A percentile compares a stretch with the other conserved stretches of the same genome.
Conservation (phyloP, 1,140 invertebrate genomes). For the Pararge aegeria region DNA sequence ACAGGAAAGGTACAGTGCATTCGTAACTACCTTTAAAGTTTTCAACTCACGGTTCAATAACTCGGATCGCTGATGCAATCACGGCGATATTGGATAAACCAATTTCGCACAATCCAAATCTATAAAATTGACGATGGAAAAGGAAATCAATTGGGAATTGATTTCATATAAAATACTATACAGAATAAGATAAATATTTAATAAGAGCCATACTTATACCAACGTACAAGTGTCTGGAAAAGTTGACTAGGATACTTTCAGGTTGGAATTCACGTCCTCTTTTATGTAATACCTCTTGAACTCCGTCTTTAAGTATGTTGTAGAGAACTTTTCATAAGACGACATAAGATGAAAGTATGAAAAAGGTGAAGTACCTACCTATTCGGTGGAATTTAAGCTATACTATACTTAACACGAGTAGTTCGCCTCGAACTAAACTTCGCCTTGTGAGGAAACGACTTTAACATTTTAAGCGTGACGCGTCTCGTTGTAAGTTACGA, state of each 20-base stretch:
- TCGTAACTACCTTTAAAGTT: slow-evolving; percentile 34
- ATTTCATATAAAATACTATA: slow-evolving; percentile 26
- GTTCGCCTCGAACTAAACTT: no score
- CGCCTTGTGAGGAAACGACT: no score
- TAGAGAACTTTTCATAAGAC: slow-evolving; percentile 47
- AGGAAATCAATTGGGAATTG: slow-evolving; percentile 44
- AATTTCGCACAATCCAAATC: slow-evolving; percentile 60
- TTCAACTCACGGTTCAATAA: slow-evolving; percentile 54
- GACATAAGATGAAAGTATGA: slow-evolving; percentile 38
- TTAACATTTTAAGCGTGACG: no score
- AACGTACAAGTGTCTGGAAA: slow-evolving; percentile 1
- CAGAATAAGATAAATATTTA: background rate
- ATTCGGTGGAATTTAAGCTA: no score
- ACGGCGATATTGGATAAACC: slow-evolving; percentile 52
- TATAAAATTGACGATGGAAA: slow-evolving; percentile 44
- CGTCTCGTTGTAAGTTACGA: no score
- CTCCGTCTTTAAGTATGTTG: slow-evolving; percentile 36
- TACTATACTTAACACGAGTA: no score
- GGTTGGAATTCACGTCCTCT: slow-evolving; percentile 40
- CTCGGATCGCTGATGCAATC: slow-evolving; percentile 54
- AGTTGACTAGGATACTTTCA: slow-evolving; percentile 4
- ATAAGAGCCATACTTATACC: background rate
- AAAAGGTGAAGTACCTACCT: background rate
- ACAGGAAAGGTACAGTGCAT: slow-evolving; percentile 24
- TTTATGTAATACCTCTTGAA: slow-evolving; percentile 51